Conservation (phyloP, 1,140 invertebrate species). For the Lordiphosa clarofinis region DNA sequence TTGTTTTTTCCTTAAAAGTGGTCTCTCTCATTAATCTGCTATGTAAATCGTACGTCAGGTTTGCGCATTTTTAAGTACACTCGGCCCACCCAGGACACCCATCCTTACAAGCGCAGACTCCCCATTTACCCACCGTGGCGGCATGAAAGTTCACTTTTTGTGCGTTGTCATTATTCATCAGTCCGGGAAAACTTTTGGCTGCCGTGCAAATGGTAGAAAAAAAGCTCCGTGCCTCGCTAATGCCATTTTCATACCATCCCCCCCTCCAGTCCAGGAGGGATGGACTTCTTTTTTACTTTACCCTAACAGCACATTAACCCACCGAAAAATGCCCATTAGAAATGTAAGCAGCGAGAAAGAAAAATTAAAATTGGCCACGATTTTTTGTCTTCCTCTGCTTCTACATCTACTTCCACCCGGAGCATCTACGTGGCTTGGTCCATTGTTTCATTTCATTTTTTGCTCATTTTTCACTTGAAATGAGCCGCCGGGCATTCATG, state of each 20-base stretch:
- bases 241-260: conserved; percentile 31
- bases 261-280: no score
- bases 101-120: neutral
- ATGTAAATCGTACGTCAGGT: conserved; percentile 53
- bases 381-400: conserved; percentile 53
- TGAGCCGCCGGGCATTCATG: conserved; percentile 70
- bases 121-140: neutral
- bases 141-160: conserved; percentile 59
- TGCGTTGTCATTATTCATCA: conserved; percentile 71
- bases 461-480: conserved; percentile 78
- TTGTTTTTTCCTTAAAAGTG: neutral
- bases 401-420: conserved; percentile 3
- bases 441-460: conserved; percentile 78
- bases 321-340: conserved; percentile 68
- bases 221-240: conserved; percentile 16
- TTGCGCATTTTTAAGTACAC: conserved; percentile 52
- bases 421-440: conserved; percentile 33
- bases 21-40: conserved; percentile 47
- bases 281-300: conserved; percentile 48
- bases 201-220: conserved; percentile 43
- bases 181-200: conserved; percentile 30
- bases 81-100: neutral
- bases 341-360: conserved; percentile 57
- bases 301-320: conserved; percentile 76
- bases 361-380: conserved; percentile 79